Evolutionary conservation across 2,888 invertebrate genomes (phyloP), one percentile per base, ranked within the genome.

Genomic region (Lissonota sp.): DNA sequence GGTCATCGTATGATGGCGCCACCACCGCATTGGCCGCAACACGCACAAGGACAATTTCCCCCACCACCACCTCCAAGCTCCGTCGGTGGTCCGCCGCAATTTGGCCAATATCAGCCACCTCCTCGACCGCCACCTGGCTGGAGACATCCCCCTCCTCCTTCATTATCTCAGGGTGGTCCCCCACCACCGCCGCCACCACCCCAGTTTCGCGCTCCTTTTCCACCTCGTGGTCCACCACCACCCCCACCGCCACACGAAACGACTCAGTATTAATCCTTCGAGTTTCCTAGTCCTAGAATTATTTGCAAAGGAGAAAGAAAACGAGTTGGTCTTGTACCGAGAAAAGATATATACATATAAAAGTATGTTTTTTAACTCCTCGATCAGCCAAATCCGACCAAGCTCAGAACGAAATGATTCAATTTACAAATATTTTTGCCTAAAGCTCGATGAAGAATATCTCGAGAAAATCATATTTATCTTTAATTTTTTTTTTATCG

Each of bases 151-250:
- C 95, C 95, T 0, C 95, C 95, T 1, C 93, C 93, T 0, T 92
- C 92, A 0, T 92, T 93, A 76, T 91, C 93, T 12, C 93, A 93
- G 39, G 93, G 93, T 80, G 93, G 94, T 55, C 93, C 94, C 0
- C 94, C 94, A 1, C 93, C 94, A 0, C 94, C 95, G 12, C 95
- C 95, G 0, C 94, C 89, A 10, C 88, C 85, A 10, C 88, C 85
- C 49, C 90, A 92, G 80, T 92, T 92, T 63, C 90, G 94, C 82
- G 94, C 94, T 49, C 93, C 94, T 0, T 94, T 96, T 83, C 96
- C 96, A 5, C 95, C 96, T 51, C 94, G 96, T 84, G 95, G 96
- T 49, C 95, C 96, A 0, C 96, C 96, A 0, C 96, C 96, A 83
- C 96, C 96, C 6, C 95, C 96, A 40, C 94, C 94, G 6, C 91